phyloP scores from a whole-genome alignment of 2,113 vertebrate genomes.

The Chamaea fasciata region DNA sequence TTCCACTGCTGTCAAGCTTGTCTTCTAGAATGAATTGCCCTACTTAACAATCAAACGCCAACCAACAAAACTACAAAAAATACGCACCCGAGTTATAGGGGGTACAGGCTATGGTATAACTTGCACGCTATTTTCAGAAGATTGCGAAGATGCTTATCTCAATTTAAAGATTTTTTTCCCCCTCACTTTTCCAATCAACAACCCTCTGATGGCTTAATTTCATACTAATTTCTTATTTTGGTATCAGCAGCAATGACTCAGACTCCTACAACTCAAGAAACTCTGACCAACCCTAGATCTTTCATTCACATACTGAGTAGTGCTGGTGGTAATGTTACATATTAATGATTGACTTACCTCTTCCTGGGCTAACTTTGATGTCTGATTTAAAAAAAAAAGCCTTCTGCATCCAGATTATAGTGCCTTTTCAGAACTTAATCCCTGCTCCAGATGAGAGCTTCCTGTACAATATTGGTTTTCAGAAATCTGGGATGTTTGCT shows the following conservation, averaged over 20 bases:
- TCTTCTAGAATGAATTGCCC: neutral
- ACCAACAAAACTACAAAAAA: neutral
- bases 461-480: neutral
- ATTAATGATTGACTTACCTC: neutral
- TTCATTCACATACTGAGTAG: neutral
- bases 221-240: neutral
- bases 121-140: neutral
- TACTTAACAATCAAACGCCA: neutral
- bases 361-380: neutral
- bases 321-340: neutral
- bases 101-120: neutral
- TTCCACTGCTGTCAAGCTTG: neutral
- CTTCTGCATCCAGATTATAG: neutral
- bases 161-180: neutral
- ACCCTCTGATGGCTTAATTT: neutral
- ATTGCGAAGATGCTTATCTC: neutral
- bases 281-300: neutral
- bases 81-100: accelerated
- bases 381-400: neutral
- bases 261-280: neutral
- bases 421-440: neutral
- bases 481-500: neutral
- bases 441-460: neutral
- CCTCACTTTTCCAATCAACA: no score
- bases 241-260: neutral